These are phyloP conservation scores for Drosophila kohkoa DNA, from an alignment of 1,140 invertebrate species.

Conservation along the genomic window DNA sequence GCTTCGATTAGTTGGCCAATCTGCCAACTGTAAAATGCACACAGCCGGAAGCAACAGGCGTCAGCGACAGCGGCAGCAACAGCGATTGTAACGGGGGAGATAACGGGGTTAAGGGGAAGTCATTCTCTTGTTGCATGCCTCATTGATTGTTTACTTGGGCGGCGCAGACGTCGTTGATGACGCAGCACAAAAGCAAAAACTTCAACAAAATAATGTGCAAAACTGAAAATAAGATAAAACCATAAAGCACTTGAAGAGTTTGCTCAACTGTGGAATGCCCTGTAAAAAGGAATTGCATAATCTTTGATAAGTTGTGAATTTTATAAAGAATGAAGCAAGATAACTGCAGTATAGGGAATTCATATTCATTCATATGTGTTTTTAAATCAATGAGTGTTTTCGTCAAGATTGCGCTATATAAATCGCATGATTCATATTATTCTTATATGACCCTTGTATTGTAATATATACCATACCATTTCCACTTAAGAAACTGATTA, in stretches of 20 bases:
- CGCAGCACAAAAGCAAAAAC: conserved; percentile 33
- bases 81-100: background rate
- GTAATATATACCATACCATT: too few relatives aligned
- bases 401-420: too few relatives aligned
- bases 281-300: too few relatives aligned
- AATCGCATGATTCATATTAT: too few relatives aligned
- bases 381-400: too few relatives aligned
- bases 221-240: background rate
- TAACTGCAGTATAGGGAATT: too few relatives aligned
- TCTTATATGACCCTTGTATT: too few relatives aligned
- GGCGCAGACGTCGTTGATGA: conserved; percentile 41
- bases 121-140: conserved; percentile 47
- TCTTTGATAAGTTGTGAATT: too few relatives aligned
- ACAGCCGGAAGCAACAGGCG: conserved; percentile 50
- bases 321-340: too few relatives aligned
- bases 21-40: conserved; percentile 8
- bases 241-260: too few relatives aligned
- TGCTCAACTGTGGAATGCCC: background rate
- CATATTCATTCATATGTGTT: too few relatives aligned
- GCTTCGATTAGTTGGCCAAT: conserved; percentile 31
- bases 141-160: conserved; percentile 67
- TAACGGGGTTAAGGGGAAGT: conserved; percentile 6
- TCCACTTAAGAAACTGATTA: too few relatives aligned
- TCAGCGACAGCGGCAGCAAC: background rate
- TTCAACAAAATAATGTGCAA: conserved; percentile 4